Percentiles rank a stretch among this genome's conserved stretches.
Conservation (phyloP, 2,113 vertebrate species). For the Rostratula benghalensis region DNA sequence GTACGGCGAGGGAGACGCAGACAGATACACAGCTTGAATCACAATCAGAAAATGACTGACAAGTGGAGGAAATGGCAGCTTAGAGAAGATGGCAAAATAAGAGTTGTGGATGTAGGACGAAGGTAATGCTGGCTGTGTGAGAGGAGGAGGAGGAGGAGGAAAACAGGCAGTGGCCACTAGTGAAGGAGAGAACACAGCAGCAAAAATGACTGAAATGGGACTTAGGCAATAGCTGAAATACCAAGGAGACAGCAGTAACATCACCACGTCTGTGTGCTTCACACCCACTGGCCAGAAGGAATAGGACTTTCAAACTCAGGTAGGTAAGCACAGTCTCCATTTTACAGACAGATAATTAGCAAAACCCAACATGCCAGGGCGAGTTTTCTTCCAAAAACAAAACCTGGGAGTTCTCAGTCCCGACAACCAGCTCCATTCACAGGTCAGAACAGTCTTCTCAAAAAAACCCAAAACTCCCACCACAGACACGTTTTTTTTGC, state of each 20-base stretch:
- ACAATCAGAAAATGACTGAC: slow-evolving; percentile 44
- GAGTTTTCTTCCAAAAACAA: not conserved
- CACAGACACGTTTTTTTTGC: not conserved
- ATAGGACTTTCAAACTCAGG: not conserved
- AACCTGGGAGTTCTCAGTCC: not conserved
- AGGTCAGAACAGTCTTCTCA: not conserved
- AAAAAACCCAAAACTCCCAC: not conserved
- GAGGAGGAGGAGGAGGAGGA: not conserved
- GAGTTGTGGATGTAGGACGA: not conserved
- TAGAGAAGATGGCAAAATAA: not conserved
- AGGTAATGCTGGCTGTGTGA: not conserved
- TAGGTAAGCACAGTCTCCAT: not conserved
- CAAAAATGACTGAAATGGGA: not conserved
- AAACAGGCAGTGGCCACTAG: not conserved
- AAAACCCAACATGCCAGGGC: not conserved
- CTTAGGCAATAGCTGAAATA: not conserved
- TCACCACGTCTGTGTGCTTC: not conserved
- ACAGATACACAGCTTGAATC: slow-evolving; percentile 18
- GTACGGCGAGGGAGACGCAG: not conserved
- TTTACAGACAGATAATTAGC: not conserved
- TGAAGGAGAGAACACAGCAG: not conserved
- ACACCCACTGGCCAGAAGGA: not conserved
- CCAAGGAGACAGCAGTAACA: accelerated
- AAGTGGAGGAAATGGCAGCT: slow-evolving; percentile 27
- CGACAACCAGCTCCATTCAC: not conserved